Evolutionary conservation across 2,797 vertebrate genomes (phyloP), one percentile per base, ranked within the genome.

Genomic region (Amniataba percoides): DNA sequence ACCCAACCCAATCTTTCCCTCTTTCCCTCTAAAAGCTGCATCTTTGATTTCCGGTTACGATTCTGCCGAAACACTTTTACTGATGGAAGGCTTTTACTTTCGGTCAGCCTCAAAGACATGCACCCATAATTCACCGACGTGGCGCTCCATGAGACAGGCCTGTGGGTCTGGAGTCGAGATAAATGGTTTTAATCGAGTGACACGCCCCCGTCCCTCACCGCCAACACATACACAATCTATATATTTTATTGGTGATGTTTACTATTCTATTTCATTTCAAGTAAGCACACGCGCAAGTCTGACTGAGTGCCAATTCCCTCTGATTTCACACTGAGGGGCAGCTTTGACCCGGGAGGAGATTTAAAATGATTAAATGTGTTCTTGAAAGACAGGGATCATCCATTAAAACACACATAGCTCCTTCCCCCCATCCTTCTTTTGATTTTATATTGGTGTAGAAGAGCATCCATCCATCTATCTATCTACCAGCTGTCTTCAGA

Each of bases 121-220:
- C 36, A 77, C 66, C 42, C 68, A 82, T 87, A 84, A 84, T 46
- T 87, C 73, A 85, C 27, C 48, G 43, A 66, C 23, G 49, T 43
- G 66, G 75, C 1, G 16, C 58, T 85, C 55, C 70, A 58, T 34
- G 45, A 85, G 81, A 74, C 68, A 74, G 27, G 83, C 83, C 82
- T 71, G 67, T 77, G 78, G 70, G 67, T 71, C 67, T 74, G 74
- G 55, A 87, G 78, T 72, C 76, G 74, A 75, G 87, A 90, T 81
- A 65, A 78, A 92, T 90, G 77, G 77, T 23, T 92, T 91, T 88
- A 89, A 88, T 91, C 40, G 46, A 81, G 72, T 72, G 60, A 51
- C 25, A 9, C 46, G 42, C 31, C 18, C 0, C 19, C 36, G 5
- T 12, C 27, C 5, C 2, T 2, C 4, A 16, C 39, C 39, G 3